phyloP scores from a whole-genome alignment of 2,113 vertebrate species.

The Carassius auratus region DNA sequence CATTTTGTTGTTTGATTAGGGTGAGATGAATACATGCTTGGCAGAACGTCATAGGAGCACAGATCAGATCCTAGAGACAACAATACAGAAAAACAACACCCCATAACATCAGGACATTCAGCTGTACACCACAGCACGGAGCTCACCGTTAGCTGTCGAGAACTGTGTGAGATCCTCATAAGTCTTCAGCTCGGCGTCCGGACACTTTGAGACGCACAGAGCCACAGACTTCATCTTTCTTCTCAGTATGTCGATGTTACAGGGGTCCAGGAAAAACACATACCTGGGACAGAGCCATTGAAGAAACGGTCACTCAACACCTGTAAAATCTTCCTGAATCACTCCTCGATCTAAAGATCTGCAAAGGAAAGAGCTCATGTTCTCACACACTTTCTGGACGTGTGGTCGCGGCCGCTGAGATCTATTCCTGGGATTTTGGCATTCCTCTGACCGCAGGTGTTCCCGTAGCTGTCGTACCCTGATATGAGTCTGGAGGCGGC shows the following conservation, averaged over 20 bases:
- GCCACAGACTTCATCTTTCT: slow-evolving; percentile 88
- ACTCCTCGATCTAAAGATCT: too few relatives aligned
- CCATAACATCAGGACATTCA: not conserved
- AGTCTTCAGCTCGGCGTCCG: slow-evolving; percentile 78
- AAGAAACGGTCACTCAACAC: not conserved
- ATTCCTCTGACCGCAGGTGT: slow-evolving; percentile 88
- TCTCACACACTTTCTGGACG: slow-evolving; percentile 83
- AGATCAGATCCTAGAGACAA: slow-evolving; percentile 82
- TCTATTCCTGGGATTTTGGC: slow-evolving; percentile 81
- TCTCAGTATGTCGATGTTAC: slow-evolving; percentile 86
- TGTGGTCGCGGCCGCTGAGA: slow-evolving; percentile 89
- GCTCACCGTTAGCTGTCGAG: slow-evolving; percentile 86
- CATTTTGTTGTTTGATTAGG: slow-evolving; percentile 77
- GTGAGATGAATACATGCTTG: slow-evolving; percentile 77
- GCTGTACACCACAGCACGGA: not conserved
- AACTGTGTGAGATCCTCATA: slow-evolving; percentile 85
- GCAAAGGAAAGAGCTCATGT: too few relatives aligned
- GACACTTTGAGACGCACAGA: slow-evolving; percentile 90
- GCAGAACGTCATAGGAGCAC: slow-evolving; percentile 85
- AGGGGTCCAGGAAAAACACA: slow-evolving; percentile 93
- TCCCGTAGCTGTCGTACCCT: slow-evolving; percentile 97
- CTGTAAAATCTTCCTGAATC: not conserved
- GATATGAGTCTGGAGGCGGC: slow-evolving; percentile 88
- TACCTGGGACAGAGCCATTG: slow-evolving; percentile 64
- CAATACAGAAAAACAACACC: not conserved